Evolutionary conservation across 2,888 invertebrate genomes (phyloP), one percentile per base, ranked within the genome.

Genomic region (Sisyra terminalis): DNA sequence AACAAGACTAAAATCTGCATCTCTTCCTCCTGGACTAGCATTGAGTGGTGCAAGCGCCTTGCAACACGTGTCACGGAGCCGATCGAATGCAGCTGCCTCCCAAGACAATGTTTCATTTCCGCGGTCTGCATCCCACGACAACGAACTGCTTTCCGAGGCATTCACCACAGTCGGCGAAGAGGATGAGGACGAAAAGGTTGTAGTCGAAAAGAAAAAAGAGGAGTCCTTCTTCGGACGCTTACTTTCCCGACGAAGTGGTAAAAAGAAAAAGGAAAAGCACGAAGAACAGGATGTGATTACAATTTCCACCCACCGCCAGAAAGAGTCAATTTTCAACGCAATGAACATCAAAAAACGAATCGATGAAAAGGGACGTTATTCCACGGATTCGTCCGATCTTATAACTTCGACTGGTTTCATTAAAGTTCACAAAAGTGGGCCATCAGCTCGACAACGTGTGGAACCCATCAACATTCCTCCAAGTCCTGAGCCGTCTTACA

Each of bases 201-300:
- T 45, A 1, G 56, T 55, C 7, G 51, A 51, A 29, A 55, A 53
- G 47, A 69, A 77, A 59, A 66, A 71, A 56, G 68, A 74, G 54
- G 63, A 71, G 55, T 66, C 70, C 47, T 73, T 76, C 57, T 74
- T 82, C 55, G 75, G 76, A 44, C 67, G 81, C 47, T 59, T 82
- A 42, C 66, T 81, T 35, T 66, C 78, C 32, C 68, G 81, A 50
- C 75, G 77, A 51, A 81, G 80, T 43, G 79, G 76, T 24, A 78
- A 79, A 55, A 78, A 79, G 57, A 75, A 75, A 46, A 73, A 78
- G 50, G 67, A 71, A 45, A 69, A 70, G 38, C 3, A 11, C 9
- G 42, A 42, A 11, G 34, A 42, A 17, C 8, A 13, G 7, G 30
- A 40, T 30, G 10, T 10, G 10, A 10, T 29, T 10, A 34, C 10